phyloP scores from a whole-genome alignment of 2,113 vertebrate species.

The Cyprinus carpio region DNA sequence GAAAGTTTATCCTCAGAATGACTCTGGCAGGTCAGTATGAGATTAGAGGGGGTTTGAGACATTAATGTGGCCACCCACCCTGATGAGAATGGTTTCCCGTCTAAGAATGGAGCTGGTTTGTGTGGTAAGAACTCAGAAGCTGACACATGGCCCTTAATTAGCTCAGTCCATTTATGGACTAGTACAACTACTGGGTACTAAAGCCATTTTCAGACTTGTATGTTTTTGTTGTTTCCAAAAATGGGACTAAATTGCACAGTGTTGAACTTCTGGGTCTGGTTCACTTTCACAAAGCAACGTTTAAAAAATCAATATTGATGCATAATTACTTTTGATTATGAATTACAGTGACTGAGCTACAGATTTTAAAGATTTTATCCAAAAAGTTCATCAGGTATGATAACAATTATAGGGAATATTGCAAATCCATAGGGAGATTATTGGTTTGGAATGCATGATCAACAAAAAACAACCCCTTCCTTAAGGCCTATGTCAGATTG shows the following conservation, averaged over 20 bases:
- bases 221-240: not conserved
- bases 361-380: too few relatives aligned
- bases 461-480: too few relatives aligned
- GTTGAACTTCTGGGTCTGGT: too few relatives aligned
- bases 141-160: constrained; percentile 29
- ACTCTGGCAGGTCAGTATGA: constrained; percentile 38
- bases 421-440: too few relatives aligned
- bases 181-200: not conserved
- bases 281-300: too few relatives aligned
- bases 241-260: not conserved
- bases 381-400: too few relatives aligned
- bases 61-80: constrained; percentile 52
- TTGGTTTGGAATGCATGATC: too few relatives aligned
- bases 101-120: not conserved
- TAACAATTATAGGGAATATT: too few relatives aligned
- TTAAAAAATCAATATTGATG: too few relatives aligned
- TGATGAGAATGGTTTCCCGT: constrained; percentile 11
- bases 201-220: not conserved
- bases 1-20: constrained; percentile 37
- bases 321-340: too few relatives aligned
- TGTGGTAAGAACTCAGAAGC: constrained; percentile 5
- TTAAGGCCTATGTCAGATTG: not conserved
- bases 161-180: not conserved
- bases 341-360: too few relatives aligned
- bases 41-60: constrained; percentile 45